phyloP scores from a whole-genome alignment of 1,140 invertebrate genomes.

The Drosophila triauraria region DNA sequence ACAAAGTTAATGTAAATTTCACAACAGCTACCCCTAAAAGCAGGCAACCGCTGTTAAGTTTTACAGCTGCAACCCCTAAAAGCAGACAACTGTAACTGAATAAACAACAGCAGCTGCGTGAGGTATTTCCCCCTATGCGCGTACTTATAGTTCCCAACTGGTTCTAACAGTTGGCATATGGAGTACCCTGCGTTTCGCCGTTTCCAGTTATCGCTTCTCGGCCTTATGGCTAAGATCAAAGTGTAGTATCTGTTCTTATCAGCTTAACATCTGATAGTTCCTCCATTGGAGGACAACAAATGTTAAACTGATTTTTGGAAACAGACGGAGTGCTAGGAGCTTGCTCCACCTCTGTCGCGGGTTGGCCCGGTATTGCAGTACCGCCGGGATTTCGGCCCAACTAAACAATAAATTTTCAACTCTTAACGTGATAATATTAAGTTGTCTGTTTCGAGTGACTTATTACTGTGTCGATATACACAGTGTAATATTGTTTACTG shows the following conservation, averaged over 20 bases:
- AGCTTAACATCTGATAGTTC: slow-evolving; percentile 89
- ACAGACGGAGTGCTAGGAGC: slow-evolving; percentile 50
- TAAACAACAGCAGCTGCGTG: neutral
- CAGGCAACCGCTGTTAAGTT: neutral
- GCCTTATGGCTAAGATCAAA: slow-evolving; percentile 86
- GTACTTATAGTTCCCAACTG: slow-evolving; percentile 30
- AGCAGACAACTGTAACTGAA: slow-evolving; percentile 1
- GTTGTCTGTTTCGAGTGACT: no score
- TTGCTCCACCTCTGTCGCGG: slow-evolving; percentile 61
- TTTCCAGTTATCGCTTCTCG: slow-evolving; percentile 82
- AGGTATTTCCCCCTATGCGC: slow-evolving; percentile 7
- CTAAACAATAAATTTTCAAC: slow-evolving; percentile 38
- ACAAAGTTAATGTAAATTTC: neutral
- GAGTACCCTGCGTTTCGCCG: neutral
- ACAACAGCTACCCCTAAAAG: slow-evolving; percentile 1
- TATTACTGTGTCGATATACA: no score
- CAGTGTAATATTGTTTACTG: no score
- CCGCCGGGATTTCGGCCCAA: slow-evolving; percentile 76
- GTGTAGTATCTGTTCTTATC: slow-evolving; percentile 89
- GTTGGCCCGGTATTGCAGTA: slow-evolving; percentile 86
- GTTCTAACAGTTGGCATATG: neutral
- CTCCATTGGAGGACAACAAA: slow-evolving; percentile 87
- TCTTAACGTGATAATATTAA: no score
- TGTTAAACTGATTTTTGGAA: slow-evolving; percentile 86
- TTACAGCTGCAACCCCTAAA: slow-evolving; percentile 15